Evolutionary conservation across 2,113 vertebrate species (phyloP), one percentile per base, ranked within the genome.

Genomic region (Oxyura jamaicensis): DNA sequence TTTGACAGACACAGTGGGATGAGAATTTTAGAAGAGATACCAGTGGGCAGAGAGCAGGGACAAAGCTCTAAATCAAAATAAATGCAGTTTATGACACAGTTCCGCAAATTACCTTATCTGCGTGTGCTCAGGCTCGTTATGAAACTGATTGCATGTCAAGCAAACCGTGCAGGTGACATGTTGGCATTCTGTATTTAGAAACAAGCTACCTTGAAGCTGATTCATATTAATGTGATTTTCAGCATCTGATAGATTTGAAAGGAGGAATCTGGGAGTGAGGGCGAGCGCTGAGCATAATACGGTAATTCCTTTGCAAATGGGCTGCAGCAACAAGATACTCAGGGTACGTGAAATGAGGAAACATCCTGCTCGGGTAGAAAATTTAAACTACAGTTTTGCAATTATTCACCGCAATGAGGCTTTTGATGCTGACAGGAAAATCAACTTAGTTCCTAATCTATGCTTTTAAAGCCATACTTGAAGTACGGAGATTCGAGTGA

Each of bases 211-310:
- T n/a, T 89, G 93, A 50, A 95, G 83, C 86, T 91, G 92, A 95
- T 96, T 94, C 86, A 91, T 92, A 89, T 90, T 95, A 96, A 96
- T 91, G 77, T 86, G 88, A 82, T 95, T 91, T 90, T 79, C 62
- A 93, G 80, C 84, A 86, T 88, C 93, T 92, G 88, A 90, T 88
- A 75, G 90, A n/a, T 92, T 68, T 78, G 90, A 92, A 68, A 93
- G 80, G 86, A 92, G 76, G 69, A 72, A 72, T 93, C 80, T 84
- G 79, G 81, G 92, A 69, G 77, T 60, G 93, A 95, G 83, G 90
- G 86, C 2, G 19, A 83, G 28, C 0, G 10, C 80, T 90, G 90
- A 52, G 74, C 81, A 74, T 0, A 0, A 68, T 82, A 44, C 0
- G 0, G 75, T 82, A 78, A 94, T 91, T 96, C 83, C 90, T 76